These are phyloP conservation scores for Orussus abietinus DNA, from an alignment of 1,140 invertebrate species.

Conservation along the genomic window DNA sequence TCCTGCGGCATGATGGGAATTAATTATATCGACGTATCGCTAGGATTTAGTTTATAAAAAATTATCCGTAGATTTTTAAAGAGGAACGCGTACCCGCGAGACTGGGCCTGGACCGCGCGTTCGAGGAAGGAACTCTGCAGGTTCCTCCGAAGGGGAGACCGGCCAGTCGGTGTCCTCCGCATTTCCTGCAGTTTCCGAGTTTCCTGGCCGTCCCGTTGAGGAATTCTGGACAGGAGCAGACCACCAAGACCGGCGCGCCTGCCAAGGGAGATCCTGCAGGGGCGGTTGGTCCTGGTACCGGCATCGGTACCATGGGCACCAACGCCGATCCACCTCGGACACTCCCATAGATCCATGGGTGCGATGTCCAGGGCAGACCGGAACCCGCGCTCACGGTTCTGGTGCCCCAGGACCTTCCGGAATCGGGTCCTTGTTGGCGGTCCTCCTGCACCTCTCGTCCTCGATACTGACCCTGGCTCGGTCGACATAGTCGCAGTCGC, in stretches of 20 bases:
- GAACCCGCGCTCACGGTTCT: no score
- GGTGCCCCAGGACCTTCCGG: conserved; percentile 55
- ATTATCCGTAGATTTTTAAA: no score
- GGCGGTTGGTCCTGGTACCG: no score
- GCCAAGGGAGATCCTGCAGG: conserved; percentile 47
- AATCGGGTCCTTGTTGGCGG: conserved; percentile 40
- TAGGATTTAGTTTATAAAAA: no score
- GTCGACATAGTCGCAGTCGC: conserved; percentile 43
- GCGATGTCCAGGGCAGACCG: no score
- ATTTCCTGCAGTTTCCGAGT: conserved; percentile 72
- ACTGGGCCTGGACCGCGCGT: conserved; percentile 44
- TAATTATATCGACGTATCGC: no score
- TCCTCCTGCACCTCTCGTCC: background rate
- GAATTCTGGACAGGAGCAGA: conserved; percentile 74
- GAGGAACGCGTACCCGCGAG: conserved; percentile 43
- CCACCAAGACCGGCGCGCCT: conserved; percentile 62
- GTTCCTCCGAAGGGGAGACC: conserved; percentile 56
- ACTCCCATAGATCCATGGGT: conserved; percentile 77
- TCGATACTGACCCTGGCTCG: conserved; percentile 29
- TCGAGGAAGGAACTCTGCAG: conserved; percentile 57
- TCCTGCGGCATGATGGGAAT: no score
- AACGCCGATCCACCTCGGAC: no score
- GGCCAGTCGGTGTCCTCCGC: conserved; percentile 69
- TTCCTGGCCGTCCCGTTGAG: conserved; percentile 70
- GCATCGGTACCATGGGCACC: no score